These are phyloP conservation scores for Aphelenchoides fujianensis DNA, from an alignment of 1,140 invertebrate species.

Conservation along the genomic window DNA sequence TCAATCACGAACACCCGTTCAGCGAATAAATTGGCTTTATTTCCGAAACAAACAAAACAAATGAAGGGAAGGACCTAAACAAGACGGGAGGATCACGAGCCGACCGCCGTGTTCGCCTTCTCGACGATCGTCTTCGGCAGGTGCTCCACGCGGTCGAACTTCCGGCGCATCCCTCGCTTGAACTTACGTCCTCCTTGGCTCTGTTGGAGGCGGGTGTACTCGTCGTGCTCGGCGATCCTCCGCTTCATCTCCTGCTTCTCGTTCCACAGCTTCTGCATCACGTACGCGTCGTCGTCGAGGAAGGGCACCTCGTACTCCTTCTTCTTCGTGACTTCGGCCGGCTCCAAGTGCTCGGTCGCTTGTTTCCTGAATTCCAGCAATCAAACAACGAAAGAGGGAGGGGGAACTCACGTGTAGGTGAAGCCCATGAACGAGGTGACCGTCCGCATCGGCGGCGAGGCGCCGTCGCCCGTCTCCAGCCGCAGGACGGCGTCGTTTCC, in stretches of 20 bases:
- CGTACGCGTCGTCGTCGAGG: slow-evolving; percentile 58
- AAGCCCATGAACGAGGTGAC: slow-evolving; percentile 59
- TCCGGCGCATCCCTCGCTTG: slow-evolving; percentile 25
- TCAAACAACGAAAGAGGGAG: slow-evolving; percentile 14
- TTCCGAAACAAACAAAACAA: background rate
- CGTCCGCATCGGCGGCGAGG: slow-evolving; percentile 65
- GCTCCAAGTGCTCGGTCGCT: slow-evolving; percentile 50
- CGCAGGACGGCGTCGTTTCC: slow-evolving; percentile 83
- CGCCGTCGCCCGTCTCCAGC: slow-evolving; percentile 79
- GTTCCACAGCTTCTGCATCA: slow-evolving; percentile 60
- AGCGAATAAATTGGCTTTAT: background rate
- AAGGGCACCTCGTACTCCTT: slow-evolving; percentile 59
- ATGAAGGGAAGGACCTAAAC: background rate
- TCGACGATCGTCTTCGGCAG: slow-evolving; percentile 33
- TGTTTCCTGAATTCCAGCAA: slow-evolving; percentile 42
- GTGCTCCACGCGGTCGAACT: slow-evolving; percentile 36
- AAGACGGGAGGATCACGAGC: too few species aligned
- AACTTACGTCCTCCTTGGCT: slow-evolving; percentile 22
- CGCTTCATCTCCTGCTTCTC: slow-evolving; percentile 53
- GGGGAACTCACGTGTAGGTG: slow-evolving; percentile 56
- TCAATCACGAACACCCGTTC: background rate
- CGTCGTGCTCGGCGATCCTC: slow-evolving; percentile 31
- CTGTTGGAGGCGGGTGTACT: slow-evolving; percentile 24
- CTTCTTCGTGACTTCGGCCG: slow-evolving; percentile 37
- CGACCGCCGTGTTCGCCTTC: background rate